phyloP scores from a whole-genome alignment of 2,113 vertebrate species.

The Myiopsitta monachus region DNA sequence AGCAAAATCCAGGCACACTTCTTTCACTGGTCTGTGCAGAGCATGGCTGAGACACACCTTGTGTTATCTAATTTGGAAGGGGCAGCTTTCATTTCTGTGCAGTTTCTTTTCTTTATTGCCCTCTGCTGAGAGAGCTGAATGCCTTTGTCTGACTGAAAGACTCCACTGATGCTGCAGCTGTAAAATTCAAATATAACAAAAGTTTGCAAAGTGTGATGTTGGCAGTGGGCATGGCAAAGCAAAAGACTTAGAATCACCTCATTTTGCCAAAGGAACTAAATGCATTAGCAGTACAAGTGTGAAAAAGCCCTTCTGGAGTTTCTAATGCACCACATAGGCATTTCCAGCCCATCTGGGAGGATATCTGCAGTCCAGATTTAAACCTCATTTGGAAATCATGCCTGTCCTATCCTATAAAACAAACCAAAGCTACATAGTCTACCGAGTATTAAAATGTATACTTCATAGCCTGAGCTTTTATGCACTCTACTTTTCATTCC shows the following conservation, averaged over 20 bases:
- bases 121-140: slow-evolving; percentile 9
- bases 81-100: background rate
- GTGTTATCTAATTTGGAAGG: background rate
- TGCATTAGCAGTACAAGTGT: slow-evolving; percentile 40
- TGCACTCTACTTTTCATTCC: slow-evolving; percentile 3
- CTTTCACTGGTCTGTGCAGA: background rate
- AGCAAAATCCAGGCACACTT: background rate
- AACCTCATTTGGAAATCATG: slow-evolving; percentile 41
- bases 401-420: slow-evolving; percentile 34
- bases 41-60: background rate
- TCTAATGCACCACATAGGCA: slow-evolving; percentile 12
- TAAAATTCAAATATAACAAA: slow-evolving; percentile 13
- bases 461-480: background rate
- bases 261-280: slow-evolving; percentile 43
- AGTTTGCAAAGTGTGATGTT: slow-evolving; percentile 4
- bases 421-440: background rate
- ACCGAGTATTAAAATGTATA: background rate
- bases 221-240: background rate
- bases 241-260: slow-evolving; percentile 15
- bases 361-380: slow-evolving; percentile 35
- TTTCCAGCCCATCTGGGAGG: slow-evolving; percentile 29
- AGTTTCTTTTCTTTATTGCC: background rate
- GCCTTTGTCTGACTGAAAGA: slow-evolving; percentile 38
- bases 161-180: background rate
- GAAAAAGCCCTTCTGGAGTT: slow-evolving; percentile 45